A percentile compares a stretch with the other conserved stretches of the same genome.
Evolutionary conservation across 2,888 invertebrate genomes (phyloP).

Genomic region (Trilocha varians): DNA sequence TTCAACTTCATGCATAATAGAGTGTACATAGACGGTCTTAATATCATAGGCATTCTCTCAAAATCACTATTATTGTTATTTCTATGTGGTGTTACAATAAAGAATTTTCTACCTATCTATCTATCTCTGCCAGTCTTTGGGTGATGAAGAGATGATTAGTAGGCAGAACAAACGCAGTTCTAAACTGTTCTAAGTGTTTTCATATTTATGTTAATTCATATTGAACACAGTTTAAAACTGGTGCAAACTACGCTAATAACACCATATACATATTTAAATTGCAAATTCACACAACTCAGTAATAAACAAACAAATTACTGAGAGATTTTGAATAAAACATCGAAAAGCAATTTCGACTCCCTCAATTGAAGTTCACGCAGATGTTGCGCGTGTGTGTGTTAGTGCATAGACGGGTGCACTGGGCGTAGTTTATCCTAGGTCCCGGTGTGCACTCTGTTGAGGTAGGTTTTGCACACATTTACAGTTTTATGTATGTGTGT

Average conservation of each 20-base stretch:
- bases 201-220: too few relatives aligned
- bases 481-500: neutral
- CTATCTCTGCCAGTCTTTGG: too few relatives aligned
- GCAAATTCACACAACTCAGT: neutral
- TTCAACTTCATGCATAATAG: too few relatives aligned
- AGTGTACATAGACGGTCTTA: too few relatives aligned
- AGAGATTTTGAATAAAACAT: conserved; percentile 3
- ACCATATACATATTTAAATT: neutral
- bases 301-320: neutral
- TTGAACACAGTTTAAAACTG: too few relatives aligned
- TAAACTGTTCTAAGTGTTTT: too few relatives aligned
- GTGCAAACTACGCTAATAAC: neutral
- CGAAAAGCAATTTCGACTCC: conserved; percentile 13
- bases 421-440: conserved; percentile 29
- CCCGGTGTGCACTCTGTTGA: conserved; percentile 39
- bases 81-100: too few relatives aligned
- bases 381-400: conserved; percentile 22
- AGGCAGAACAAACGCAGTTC: too few relatives aligned
- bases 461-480: conserved; percentile 30
- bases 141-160: too few relatives aligned
- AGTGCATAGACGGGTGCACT: conserved; percentile 18
- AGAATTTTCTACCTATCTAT: too few relatives aligned
- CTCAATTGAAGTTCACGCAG: conserved; percentile 43
- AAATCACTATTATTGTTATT: too few relatives aligned
- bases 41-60: too few relatives aligned